These are phyloP conservation scores for Eidolon dupreanum DNA, from an alignment of 2,797 vertebrate species.

Conservation along the genomic window DNA sequence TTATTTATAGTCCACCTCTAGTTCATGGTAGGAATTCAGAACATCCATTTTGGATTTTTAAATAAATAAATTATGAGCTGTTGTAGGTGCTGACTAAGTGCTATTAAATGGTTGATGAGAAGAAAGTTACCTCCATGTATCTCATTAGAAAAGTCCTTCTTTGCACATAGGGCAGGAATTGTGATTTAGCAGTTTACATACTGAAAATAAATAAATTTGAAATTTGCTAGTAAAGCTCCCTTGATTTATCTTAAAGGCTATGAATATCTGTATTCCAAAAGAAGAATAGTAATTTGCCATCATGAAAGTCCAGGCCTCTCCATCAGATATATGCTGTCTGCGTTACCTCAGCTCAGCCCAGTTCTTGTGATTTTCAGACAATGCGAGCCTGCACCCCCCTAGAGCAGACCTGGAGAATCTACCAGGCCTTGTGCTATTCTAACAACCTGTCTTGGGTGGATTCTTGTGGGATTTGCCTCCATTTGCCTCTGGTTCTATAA, in stretches of 20 bases:
- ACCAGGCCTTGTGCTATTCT: background rate
- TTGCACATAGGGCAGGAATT: background rate
- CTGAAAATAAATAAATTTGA: background rate
- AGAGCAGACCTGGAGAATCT: too few species aligned
- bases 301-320: background rate
- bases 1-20: background rate
- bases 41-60: background rate
- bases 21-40: background rate
- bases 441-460: background rate
- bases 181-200: background rate
- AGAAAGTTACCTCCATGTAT: background rate
- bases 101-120: background rate
- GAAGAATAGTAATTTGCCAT: background rate
- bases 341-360: too few species aligned
- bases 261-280: background rate
- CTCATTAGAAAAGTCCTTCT: background rate
- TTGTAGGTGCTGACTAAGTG: background rate
- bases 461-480: background rate
- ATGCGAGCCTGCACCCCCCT: background rate
- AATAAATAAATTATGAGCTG: background rate
- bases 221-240: background rate
- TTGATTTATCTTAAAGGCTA: background rate
- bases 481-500: background rate
- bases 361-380: fast-evolving
- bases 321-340: fast-evolving